These are phyloP conservation scores for Rhynchotus rufescens DNA, from an alignment of 2,797 vertebrate genomes.

Conservation along the genomic window DNA sequence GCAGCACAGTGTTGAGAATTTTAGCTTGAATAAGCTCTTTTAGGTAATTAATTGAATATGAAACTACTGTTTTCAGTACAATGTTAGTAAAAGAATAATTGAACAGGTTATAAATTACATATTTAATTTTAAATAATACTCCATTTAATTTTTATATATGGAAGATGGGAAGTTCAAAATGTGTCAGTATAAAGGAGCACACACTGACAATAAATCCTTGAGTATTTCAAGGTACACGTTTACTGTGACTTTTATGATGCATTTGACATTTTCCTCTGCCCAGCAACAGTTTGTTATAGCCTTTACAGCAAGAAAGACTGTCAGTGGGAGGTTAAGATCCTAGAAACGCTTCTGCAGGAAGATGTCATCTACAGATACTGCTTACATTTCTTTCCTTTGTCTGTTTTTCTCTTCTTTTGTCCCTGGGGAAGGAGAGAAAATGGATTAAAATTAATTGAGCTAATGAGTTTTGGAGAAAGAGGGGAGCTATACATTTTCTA, in stretches of 20 bases:
- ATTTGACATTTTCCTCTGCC: not conserved
- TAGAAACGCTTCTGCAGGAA: not conserved
- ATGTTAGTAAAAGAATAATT: not conserved
- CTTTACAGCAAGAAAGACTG: not conserved
- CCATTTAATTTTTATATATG: not conserved
- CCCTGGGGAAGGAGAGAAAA: not conserved
- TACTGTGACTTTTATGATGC: not conserved
- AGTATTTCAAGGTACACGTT: not conserved
- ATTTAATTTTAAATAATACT: not conserved
- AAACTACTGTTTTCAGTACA: not conserved
- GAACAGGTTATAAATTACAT: not conserved
- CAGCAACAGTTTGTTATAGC: constrained; percentile 5
- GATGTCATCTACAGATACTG: not conserved
- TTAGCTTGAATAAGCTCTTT: not conserved
- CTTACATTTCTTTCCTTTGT: constrained; percentile 5
- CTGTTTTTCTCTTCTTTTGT: not conserved
- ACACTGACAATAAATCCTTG: not conserved
- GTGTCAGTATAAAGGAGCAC: not conserved
- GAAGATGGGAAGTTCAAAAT: not conserved
- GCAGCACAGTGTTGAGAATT: not conserved
- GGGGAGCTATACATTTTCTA: not conserved
- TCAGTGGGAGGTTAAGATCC: not conserved
- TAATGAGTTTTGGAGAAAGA: constrained; percentile 21
- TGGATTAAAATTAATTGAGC: constrained; percentile 16
- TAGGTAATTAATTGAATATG: not conserved